phyloP scores from a whole-genome alignment of 2,797 vertebrate genomes.

The Distichodus sexfasciatus region DNA sequence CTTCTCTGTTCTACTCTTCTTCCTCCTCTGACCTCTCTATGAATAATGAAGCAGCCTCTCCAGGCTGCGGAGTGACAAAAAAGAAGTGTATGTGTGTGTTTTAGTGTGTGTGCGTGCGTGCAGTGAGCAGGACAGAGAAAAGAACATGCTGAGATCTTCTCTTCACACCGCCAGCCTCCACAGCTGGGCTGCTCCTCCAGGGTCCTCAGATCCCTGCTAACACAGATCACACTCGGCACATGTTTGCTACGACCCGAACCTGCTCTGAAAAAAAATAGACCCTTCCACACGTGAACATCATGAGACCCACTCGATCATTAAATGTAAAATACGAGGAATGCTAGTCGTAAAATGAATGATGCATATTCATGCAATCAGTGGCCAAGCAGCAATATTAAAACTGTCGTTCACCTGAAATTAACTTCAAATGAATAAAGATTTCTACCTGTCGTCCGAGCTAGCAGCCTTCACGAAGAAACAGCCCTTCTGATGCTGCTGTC shows the following conservation, averaged over 20 bases:
- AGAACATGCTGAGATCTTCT: conserved; percentile 31
- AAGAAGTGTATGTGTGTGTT: conserved; percentile 14
- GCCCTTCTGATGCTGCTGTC: neutral
- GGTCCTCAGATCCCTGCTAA: conserved; percentile 42
- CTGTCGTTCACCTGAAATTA: too few relatives aligned
- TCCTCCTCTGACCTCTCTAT: conserved; percentile 36
- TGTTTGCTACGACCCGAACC: conserved; percentile 20
- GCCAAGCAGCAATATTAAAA: too few relatives aligned
- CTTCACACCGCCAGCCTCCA: conserved; percentile 27
- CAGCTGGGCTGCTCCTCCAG: conserved; percentile 43
- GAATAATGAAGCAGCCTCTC: conserved; percentile 59
- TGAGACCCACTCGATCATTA: neutral
- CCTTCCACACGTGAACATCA: conserved; percentile 13
- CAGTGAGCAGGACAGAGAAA: conserved; percentile 10
- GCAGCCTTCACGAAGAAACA: too few relatives aligned
- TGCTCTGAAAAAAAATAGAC: conserved; percentile 11
- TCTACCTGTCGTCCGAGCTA: too few relatives aligned
- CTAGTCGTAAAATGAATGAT: too few relatives aligned
- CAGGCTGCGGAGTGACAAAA: conserved; percentile 20
- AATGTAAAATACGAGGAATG: too few relatives aligned
- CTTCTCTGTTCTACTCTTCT: conserved; percentile 37
- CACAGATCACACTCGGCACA: conserved; percentile 42
- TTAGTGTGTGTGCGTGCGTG: neutral
- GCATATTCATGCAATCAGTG: neutral
- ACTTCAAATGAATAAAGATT: too few relatives aligned